Percentiles rank a stretch among this genome's conserved stretches.
phyloP scores from a whole-genome alignment of 2,797 vertebrate genomes.

The Crocodylus rhombifer region DNA sequence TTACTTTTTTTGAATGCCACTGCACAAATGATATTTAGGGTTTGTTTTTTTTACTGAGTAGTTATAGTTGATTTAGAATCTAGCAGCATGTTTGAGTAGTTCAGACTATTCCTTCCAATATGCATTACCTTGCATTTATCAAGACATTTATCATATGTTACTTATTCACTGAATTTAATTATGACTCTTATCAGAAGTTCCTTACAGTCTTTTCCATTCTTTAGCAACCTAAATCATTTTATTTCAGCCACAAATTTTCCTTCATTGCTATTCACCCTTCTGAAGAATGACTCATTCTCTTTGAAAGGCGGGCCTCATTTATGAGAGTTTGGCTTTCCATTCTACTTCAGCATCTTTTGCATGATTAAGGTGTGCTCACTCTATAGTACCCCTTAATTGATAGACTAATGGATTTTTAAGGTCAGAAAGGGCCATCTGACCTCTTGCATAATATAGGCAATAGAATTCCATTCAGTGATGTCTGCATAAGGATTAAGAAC shows the following conservation, averaged over 20 bases:
- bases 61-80: background rate
- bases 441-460: background rate
- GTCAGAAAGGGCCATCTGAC: background rate
- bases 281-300: background rate
- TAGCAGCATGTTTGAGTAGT: background rate
- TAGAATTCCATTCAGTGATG: background rate
- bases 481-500: background rate
- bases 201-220: background rate
- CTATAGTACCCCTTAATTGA: background rate
- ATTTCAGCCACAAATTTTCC: background rate
- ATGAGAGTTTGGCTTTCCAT: background rate
- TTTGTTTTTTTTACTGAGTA: background rate
- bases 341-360: background rate
- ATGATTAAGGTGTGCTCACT: fast-evolving
- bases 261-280: background rate
- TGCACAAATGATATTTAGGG: background rate
- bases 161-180: background rate
- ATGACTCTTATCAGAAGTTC: background rate
- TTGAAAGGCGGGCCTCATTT: background rate
- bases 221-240: background rate
- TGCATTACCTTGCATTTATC: background rate
- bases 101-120: background rate
- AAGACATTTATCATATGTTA: background rate
- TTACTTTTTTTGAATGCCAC: background rate
- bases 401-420: background rate